A percentile compares a stretch with the other conserved stretches of the same genome.
These are phyloP conservation scores for Grapholita molesta DNA, from an alignment of 1,140 invertebrate genomes.

Conservation along the genomic window DNA sequence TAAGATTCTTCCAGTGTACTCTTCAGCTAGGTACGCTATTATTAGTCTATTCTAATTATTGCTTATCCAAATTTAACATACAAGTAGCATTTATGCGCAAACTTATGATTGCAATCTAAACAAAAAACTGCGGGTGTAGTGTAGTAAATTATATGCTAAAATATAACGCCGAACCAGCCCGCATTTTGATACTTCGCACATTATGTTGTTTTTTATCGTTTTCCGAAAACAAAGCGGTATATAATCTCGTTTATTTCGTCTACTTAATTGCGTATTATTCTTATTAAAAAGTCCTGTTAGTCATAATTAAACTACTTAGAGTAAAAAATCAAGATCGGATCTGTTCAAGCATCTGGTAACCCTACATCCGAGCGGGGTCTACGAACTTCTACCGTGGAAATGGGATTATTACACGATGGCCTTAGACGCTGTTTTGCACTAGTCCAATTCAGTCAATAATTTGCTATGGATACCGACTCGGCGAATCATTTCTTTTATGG, in stretches of 20 bases:
- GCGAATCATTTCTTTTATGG: background rate
- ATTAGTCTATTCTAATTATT: too few relatives aligned
- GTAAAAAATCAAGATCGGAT: background rate
- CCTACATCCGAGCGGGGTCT: slow-evolving; percentile 42
- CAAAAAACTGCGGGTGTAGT: background rate
- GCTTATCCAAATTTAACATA: background rate
- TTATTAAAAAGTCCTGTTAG: background rate
- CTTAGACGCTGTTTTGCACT: slow-evolving; percentile 62
- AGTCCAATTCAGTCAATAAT: slow-evolving; percentile 44
- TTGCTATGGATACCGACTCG: slow-evolving; percentile 23
- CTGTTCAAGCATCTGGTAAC: slow-evolving; percentile 7
- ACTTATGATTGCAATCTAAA: background rate
- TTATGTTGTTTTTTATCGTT: background rate
- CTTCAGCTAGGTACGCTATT: too few relatives aligned
- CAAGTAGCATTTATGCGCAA: background rate
- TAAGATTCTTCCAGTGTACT: background rate
- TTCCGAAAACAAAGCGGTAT: background rate
- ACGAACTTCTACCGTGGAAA: slow-evolving; percentile 68
- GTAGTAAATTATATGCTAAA: background rate
- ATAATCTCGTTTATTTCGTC: background rate
- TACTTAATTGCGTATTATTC: background rate
- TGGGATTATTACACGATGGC: slow-evolving; percentile 63
- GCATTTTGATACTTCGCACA: background rate
- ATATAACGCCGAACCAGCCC: background rate
- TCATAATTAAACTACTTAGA: background rate